These are phyloP conservation scores for Calypte anna DNA, from an alignment of 2,113 vertebrate species.

Conservation along the genomic window DNA sequence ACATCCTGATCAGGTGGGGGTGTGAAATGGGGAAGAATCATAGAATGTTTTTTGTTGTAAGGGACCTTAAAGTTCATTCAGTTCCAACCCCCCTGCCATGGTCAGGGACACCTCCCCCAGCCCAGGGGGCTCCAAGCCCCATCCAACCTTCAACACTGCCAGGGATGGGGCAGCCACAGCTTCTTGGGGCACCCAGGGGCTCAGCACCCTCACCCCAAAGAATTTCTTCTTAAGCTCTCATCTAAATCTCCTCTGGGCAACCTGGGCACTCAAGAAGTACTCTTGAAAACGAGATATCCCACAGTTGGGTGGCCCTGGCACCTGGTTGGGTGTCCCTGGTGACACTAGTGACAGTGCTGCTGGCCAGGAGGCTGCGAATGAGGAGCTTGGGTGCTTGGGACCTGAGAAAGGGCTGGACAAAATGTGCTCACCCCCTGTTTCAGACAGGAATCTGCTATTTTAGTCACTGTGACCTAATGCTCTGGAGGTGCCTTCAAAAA, in stretches of 20 bases:
- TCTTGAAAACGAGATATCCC: not conserved
- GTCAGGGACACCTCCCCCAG: no score
- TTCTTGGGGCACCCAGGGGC: no score
- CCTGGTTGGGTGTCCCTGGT: accelerated
- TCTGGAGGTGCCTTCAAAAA: constrained; percentile 41
- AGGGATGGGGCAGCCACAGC: no score
- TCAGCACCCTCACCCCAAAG: no score
- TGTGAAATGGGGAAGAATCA: not conserved
- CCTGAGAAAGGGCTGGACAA: not conserved
- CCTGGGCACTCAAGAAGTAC: not conserved
- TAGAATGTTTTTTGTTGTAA: no score
- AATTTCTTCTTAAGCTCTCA: no score
- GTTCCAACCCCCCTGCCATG: no score
- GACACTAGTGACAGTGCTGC: not conserved
- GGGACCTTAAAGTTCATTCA: no score
- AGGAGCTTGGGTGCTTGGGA: not conserved
- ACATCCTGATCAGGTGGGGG: not conserved
- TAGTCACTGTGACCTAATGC: constrained; percentile 20
- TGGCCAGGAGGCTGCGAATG: accelerated
- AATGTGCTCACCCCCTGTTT: constrained; percentile 24
- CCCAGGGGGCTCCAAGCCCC: no score
- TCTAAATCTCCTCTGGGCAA: no score
- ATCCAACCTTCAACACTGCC: no score
- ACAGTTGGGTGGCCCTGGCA: accelerated
- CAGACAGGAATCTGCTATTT: constrained; percentile 50